These are phyloP conservation scores for Uloborus diversus DNA, from an alignment of 1,140 invertebrate species.

Conservation along the genomic window DNA sequence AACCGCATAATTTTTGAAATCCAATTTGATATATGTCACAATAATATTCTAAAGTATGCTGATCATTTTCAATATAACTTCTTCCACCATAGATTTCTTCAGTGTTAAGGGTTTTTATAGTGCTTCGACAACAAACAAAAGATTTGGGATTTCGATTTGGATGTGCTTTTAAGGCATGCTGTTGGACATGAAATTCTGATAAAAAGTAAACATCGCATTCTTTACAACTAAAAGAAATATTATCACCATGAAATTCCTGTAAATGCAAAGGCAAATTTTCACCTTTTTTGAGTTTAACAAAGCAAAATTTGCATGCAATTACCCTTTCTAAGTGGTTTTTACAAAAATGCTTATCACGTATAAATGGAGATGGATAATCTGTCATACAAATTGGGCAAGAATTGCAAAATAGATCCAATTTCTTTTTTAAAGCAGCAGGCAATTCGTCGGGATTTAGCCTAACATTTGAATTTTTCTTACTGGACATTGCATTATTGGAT, in stretches of 20 bases:
- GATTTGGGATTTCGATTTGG: slow-evolving; percentile 11
- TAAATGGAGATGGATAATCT: slow-evolving; percentile 9
- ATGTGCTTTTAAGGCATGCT: slow-evolving; percentile 45
- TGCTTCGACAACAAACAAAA: not conserved
- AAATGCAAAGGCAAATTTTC: slow-evolving; percentile 21
- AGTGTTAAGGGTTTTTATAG: not conserved
- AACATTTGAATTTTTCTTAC: not conserved
- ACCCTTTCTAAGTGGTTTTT: slow-evolving; percentile 4
- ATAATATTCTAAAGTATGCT: slow-evolving; percentile 1
- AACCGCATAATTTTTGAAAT: slow-evolving; percentile 32
- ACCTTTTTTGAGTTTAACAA: not conserved
- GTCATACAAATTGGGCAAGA: slow-evolving; percentile 39
- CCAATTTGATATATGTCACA: slow-evolving; percentile 45
- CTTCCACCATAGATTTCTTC: not conserved
- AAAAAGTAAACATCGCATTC: slow-evolving; percentile 31
- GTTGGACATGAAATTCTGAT: not conserved
- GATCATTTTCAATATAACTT: not conserved
- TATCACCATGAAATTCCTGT: slow-evolving; percentile 42
- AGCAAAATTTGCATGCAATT: slow-evolving; percentile 44
- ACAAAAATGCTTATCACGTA: slow-evolving; percentile 37
- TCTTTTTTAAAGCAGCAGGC: slow-evolving; percentile 6
- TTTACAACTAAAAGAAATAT: slow-evolving; percentile 36
- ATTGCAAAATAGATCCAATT: slow-evolving; percentile 27
- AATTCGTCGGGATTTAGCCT: not conserved
- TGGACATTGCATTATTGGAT: too few relatives aligned